Percentiles rank a stretch among this genome's conserved stretches.
These are phyloP conservation scores for Pleuronectes platessa DNA, from an alignment of 2,113 vertebrate species.

Conservation along the genomic window DNA sequence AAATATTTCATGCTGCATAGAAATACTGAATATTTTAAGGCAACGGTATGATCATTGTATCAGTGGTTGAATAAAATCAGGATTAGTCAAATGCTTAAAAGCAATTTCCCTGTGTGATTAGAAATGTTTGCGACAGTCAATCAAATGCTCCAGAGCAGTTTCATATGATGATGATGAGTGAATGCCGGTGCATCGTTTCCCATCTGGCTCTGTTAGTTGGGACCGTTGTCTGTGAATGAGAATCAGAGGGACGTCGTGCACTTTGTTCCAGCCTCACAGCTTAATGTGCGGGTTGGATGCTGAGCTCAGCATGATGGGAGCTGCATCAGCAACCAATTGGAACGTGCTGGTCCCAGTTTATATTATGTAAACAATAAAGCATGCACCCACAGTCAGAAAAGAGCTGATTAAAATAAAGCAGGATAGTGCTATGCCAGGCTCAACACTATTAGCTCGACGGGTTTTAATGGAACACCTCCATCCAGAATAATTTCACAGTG, in stretches of 20 bases:
- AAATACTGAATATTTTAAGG: neutral
- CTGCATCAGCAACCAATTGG: constrained; percentile 43
- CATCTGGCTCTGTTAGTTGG: constrained; percentile 31
- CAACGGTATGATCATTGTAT: neutral
- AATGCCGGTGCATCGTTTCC: constrained; percentile 2
- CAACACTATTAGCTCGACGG: constrained; percentile 19
- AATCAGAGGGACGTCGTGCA: constrained; percentile 5
- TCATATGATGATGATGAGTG: neutral
- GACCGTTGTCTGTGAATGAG: constrained; percentile 15
- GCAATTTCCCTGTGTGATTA: constrained; percentile 2
- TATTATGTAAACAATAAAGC: constrained; percentile 31
- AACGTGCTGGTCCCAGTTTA: constrained; percentile 35
- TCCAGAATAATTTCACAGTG: constrained; percentile 25
- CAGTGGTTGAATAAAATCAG: constrained; percentile 7
- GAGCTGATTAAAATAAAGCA: constrained; percentile 30
- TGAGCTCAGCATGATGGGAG: constrained; percentile 56
- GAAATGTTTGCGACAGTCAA: neutral
- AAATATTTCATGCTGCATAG: neutral
- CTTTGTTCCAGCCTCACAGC: constrained; percentile 13
- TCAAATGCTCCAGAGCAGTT: constrained; percentile 9
- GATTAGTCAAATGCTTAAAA: constrained; percentile 11
- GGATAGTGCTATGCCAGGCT: constrained; percentile 1
- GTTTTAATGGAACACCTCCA: constrained; percentile 57
- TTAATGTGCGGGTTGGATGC: constrained; percentile 18
- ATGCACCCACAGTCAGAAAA: constrained; percentile 7